These are phyloP conservation scores for Folsomia manolachei DNA, from an alignment of 2,888 invertebrate species.

Conservation along the genomic window DNA sequence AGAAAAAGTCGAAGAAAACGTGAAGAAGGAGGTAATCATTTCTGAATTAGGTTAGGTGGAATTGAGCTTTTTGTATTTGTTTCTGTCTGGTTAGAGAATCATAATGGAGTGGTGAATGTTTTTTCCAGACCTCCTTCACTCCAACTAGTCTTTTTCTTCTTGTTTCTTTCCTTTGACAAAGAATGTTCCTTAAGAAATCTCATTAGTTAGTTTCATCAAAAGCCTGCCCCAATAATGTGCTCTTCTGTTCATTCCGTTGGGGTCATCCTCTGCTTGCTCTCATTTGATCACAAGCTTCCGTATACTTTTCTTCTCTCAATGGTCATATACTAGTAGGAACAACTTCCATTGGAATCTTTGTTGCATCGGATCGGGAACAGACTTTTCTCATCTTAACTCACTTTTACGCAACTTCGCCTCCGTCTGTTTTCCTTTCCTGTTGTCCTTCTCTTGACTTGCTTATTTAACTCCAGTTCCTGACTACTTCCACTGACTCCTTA, in stretches of 20 bases:
- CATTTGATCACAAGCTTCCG: not conserved
- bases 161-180: conserved; percentile 26
- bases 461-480: not conserved
- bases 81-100: conserved; percentile 30
- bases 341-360: not conserved
- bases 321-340: no score
- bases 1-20: no score
- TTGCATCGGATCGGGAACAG: not conserved
- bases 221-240: conserved; percentile 1
- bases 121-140: conserved; percentile 16
- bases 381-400: conserved; percentile 27
- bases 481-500: not conserved
- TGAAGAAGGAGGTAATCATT: conserved; percentile 43
- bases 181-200: conserved; percentile 40
- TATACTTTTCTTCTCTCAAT: not conserved
- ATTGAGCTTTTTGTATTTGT: conserved; percentile 42
- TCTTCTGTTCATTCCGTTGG: not conserved
- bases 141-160: conserved; percentile 13
- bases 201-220: conserved; percentile 51
- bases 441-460: not conserved
- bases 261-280: not conserved
- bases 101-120: conserved; percentile 33
- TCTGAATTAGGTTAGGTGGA: conserved; percentile 50
- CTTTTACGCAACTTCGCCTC: conserved; percentile 30
- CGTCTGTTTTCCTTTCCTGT: conserved; percentile 22